A percentile compares a stretch with the other conserved stretches of the same genome.
These are phyloP conservation scores for Drosophila malerkotliana DNA, from an alignment of 1,140 invertebrate species.

Conservation along the genomic window DNA sequence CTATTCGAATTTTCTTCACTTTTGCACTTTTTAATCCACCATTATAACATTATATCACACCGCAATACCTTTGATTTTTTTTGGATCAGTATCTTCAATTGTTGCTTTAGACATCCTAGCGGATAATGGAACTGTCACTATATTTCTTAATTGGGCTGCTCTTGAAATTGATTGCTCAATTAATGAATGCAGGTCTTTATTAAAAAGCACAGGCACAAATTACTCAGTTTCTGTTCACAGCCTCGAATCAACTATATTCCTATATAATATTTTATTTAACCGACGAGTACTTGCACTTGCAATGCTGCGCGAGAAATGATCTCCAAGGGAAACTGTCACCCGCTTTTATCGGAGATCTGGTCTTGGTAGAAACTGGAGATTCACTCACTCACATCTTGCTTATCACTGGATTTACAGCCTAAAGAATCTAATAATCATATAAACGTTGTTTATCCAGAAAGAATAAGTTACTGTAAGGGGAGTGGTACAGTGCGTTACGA, in stretches of 20 bases:
- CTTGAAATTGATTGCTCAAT: constrained; percentile 49
- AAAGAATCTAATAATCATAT: constrained; percentile 35
- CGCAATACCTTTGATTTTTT: constrained; percentile 54
- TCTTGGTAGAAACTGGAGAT: constrained; percentile 29
- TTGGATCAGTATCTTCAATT: constrained; percentile 24
- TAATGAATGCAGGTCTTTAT: constrained; percentile 29
- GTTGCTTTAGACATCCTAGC: constrained; percentile 40
- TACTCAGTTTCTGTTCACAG: constrained; percentile 18
- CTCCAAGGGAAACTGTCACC: constrained; percentile 9
- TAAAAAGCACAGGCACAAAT: constrained; percentile 25
- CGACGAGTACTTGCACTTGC: constrained; percentile 25
- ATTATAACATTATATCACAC: not conserved
- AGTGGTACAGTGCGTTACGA: constrained; percentile 25
- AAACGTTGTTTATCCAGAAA: constrained; percentile 29
- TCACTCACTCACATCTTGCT: constrained; percentile 31
- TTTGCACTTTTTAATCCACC: not conserved
- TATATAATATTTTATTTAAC: constrained; percentile 10
- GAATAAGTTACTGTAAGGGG: constrained; percentile 5
- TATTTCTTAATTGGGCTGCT: constrained; percentile 22
- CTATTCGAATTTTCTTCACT: not conserved
- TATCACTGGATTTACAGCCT: constrained; percentile 42
- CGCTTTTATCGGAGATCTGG: constrained; percentile 33
- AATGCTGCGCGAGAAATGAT: constrained; percentile 37
- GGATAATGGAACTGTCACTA: not conserved
- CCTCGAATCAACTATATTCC: not conserved